Conservation (phyloP, 2,888 invertebrate genomes). For the Drosophila limbata region DNA sequence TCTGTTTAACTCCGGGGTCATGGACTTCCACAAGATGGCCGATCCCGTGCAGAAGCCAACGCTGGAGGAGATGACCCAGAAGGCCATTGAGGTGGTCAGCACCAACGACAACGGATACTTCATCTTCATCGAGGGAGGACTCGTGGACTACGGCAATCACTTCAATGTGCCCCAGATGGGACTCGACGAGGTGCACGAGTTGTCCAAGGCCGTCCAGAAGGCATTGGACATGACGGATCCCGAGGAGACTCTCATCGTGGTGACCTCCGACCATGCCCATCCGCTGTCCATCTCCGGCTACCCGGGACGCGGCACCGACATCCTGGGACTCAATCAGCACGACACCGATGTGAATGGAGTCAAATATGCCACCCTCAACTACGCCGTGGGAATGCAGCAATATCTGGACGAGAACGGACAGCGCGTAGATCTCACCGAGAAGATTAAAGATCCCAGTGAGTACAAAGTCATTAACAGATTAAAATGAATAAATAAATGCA, state of each 20-base stretch:
- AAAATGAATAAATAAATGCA: neutral
- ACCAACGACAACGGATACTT: slow-evolving; percentile 88
- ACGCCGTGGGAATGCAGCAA: slow-evolving; percentile 88
- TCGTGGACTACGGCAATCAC: slow-evolving; percentile 87
- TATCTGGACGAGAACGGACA: slow-evolving; percentile 63
- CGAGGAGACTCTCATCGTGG: slow-evolving; percentile 91
- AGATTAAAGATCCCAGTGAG: slow-evolving; percentile 51
- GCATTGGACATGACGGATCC: slow-evolving; percentile 87
- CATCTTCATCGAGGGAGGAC: slow-evolving; percentile 89
- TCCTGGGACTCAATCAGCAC: slow-evolving; percentile 86
- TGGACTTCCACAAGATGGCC: slow-evolving; percentile 87
- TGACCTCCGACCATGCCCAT: slow-evolving; percentile 93
- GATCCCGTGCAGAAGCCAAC: slow-evolving; percentile 86
- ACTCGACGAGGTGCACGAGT: slow-evolving; percentile 91
- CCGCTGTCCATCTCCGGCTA: slow-evolving; percentile 92
- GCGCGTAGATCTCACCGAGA: slow-evolving; percentile 63
- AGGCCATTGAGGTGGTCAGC: slow-evolving; percentile 88
- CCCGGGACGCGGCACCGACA: slow-evolving; percentile 86
- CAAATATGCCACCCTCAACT: slow-evolving; percentile 89
- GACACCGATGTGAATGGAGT: slow-evolving; percentile 87
- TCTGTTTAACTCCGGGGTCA: slow-evolving; percentile 86
- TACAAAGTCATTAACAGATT: neutral
- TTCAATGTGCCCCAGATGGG: slow-evolving; percentile 88
- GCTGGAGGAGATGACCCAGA: slow-evolving; percentile 88
- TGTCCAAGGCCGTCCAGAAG: slow-evolving; percentile 89